Evolutionary conservation across 2,797 vertebrate species (phyloP).

Genomic region (Danio aesculapii): DNA sequence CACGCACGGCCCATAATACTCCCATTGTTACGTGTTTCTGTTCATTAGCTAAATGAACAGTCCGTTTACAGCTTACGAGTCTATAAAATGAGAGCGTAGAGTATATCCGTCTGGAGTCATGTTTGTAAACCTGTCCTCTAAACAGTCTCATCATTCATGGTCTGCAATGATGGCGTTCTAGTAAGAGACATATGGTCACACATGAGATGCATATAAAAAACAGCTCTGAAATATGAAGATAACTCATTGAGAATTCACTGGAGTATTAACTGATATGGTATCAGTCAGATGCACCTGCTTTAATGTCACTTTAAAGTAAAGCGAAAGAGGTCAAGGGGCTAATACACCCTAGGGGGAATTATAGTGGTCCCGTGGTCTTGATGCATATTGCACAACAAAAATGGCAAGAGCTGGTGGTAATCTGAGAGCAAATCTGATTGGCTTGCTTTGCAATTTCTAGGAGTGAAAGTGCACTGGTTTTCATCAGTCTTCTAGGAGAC

Average conservation of each 20-base stretch:
- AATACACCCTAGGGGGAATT: constrained; percentile 1
- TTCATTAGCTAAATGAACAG: constrained; percentile 53
- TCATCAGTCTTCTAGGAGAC: not conserved
- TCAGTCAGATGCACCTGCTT: constrained; percentile 32
- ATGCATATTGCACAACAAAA: constrained; percentile 9
- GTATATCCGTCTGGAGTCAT: not conserved
- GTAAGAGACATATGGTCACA: not conserved
- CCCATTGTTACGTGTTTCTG: constrained; percentile 28
- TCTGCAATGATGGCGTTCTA: constrained; percentile 4
- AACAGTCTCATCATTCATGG: constrained; percentile 10
- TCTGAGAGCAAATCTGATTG: not conserved
- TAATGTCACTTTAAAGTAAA: not conserved
- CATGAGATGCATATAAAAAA: not conserved
- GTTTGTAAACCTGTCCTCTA: constrained; percentile 23
- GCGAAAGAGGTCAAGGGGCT: constrained; percentile 9
- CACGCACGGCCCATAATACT: constrained; percentile 32
- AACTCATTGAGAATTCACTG: not conserved
- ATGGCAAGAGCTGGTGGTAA: constrained; percentile 1
- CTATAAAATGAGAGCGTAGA: constrained; percentile 36
- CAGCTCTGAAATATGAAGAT: not conserved
- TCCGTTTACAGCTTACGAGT: constrained; percentile 42
- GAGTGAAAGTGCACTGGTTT: not conserved
- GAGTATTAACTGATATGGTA: constrained; percentile 16
- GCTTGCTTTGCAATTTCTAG: constrained; percentile 6
- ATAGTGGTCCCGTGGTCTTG: not conserved